These are phyloP conservation scores for Seriola dumerili DNA, from an alignment of 2,113 vertebrate species.

Conservation along the genomic window DNA sequence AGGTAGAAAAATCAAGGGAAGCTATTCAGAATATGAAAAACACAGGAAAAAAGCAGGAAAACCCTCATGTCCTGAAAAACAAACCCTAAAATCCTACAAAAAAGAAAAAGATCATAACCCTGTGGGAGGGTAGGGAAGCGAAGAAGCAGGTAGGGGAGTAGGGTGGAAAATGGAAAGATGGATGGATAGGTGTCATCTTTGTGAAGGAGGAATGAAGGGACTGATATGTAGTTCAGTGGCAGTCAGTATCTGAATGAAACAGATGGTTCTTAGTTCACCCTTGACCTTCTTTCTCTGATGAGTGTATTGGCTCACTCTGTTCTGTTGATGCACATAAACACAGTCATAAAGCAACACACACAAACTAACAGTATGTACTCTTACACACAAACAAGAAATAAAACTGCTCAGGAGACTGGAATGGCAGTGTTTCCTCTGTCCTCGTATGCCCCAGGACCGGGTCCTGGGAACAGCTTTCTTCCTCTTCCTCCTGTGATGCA, in stretches of 20 bases:
- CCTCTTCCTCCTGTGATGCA: constrained; percentile 66
- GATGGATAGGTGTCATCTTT: neutral
- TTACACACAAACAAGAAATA: constrained; percentile 5
- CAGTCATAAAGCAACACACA: neutral
- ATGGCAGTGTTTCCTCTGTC: constrained; percentile 58
- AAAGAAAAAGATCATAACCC: constrained; percentile 2
- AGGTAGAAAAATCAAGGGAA: constrained; percentile 43
- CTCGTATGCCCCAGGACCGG: constrained; percentile 36
- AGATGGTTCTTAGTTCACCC: neutral
- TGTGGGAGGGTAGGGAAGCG: neutral
- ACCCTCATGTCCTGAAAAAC: constrained; percentile 54
- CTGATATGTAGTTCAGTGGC: neutral
- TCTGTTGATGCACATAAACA: neutral
- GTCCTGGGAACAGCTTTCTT: constrained; percentile 51
- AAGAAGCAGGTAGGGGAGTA: neutral
- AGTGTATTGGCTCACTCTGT: constrained; percentile 1
- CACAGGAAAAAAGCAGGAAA: constrained; percentile 43
- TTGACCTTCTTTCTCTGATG: neutral
- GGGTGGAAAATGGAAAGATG: neutral
- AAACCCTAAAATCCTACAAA: constrained; percentile 27
- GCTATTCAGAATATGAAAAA: constrained; percentile 42
- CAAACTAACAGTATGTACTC: neutral
- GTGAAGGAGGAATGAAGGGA: constrained; percentile 15
- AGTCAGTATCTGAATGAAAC: neutral
- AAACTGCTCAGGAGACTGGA: constrained; percentile 4